A percentile compares a stretch with the other conserved stretches of the same genome.
These are phyloP conservation scores for Heliconius nattereri DNA, from an alignment of 1,140 invertebrate genomes.

Conservation along the genomic window DNA sequence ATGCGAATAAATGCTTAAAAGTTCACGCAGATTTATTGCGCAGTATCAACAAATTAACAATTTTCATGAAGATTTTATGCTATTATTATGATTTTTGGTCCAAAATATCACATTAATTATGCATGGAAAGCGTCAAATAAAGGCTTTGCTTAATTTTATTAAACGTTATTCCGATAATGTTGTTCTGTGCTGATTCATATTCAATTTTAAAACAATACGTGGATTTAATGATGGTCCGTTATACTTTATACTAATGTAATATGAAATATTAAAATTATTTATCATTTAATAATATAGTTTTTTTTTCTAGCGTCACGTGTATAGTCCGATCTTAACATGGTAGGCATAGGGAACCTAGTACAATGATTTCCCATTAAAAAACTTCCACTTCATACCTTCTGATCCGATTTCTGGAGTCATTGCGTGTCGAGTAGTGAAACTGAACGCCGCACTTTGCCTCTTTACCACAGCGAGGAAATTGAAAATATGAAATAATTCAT, in stretches of 20 bases:
- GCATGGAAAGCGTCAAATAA: conserved; percentile 23
- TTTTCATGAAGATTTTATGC: conserved; percentile 16
- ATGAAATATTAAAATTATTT: background rate
- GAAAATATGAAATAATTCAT: no score
- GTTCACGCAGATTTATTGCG: background rate
- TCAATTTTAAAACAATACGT: conserved; percentile 26
- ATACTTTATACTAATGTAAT: background rate
- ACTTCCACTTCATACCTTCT: no score
- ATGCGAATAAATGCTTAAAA: background rate
- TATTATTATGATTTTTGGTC: conserved; percentile 21
- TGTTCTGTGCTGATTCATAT: conserved; percentile 17
- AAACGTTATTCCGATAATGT: conserved; percentile 28
- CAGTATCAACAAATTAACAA: conserved; percentile 15
- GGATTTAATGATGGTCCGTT: conserved; percentile 5
- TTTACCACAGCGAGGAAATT: no score
- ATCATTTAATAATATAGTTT: background rate
- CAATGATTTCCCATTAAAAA: no score
- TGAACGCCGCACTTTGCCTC: no score
- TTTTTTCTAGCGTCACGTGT: no score
- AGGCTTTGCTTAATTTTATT: conserved; percentile 27
- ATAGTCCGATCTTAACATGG: no score
- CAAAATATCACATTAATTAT: conserved; percentile 26
- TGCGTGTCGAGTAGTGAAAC: no score
- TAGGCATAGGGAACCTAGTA: no score
- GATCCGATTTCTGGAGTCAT: no score